These are phyloP conservation scores for Cathartes aura DNA, from an alignment of 2,113 vertebrate genomes.

Conservation along the genomic window DNA sequence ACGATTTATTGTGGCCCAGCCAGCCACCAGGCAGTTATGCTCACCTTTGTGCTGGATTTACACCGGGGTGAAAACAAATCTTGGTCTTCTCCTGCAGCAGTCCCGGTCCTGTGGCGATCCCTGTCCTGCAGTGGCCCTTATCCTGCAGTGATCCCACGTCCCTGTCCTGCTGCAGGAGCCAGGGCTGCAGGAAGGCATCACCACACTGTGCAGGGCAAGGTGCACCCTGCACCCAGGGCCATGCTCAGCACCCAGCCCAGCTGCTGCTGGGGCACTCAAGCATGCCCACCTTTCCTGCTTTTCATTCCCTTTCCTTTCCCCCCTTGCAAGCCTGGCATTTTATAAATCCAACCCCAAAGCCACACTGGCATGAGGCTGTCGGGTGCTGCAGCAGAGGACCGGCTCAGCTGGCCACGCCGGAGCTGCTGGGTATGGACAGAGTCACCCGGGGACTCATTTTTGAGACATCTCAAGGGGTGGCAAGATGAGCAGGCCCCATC, in stretches of 20 bases:
- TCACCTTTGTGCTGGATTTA: not conserved
- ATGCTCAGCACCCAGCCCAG: not conserved
- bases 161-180: not conserved
- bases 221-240: not conserved
- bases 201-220: not conserved
- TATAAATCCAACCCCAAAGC: not conserved
- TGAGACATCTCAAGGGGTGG: not conserved
- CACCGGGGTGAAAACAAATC: not conserved
- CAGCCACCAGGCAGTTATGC: not conserved
- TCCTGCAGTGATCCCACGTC: rapidly evolving
- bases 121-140: not conserved
- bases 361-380: not conserved
- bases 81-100: not conserved
- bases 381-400: no score
- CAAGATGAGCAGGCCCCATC: not conserved
- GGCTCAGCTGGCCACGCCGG: not conserved
- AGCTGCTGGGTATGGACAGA: not conserved
- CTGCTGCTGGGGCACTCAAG: not conserved
- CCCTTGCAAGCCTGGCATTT: not conserved
- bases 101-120: not conserved
- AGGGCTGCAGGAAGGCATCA: no score
- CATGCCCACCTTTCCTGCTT: not conserved
- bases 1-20: not conserved
- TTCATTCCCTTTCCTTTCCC: no score
- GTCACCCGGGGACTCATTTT: not conserved